Evolutionary conservation across 1,140 invertebrate species (phyloP).

Genomic region (Rhopalosiphum padi): DNA sequence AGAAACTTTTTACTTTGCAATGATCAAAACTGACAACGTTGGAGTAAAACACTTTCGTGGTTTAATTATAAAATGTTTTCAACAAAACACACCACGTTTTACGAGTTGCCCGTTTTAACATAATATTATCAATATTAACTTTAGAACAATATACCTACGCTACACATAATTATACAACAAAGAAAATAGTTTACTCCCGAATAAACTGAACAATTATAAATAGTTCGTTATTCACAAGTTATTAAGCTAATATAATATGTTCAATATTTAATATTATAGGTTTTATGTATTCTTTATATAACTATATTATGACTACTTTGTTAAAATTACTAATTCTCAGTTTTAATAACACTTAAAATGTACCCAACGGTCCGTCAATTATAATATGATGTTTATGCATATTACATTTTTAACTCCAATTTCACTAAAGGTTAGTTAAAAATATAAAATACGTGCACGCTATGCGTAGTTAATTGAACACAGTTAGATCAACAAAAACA

Average conservation of each 20-base stretch:
- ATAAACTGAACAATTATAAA: neutral
- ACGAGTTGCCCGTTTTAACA: neutral
- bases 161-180: neutral
- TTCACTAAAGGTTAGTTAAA: neutral
- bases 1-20: neutral
- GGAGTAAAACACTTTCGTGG: neutral
- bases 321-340: neutral
- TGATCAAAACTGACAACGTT: neutral
- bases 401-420: neutral
- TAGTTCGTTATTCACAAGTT: neutral
- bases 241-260: neutral
- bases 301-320: neutral
- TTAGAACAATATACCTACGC: neutral
- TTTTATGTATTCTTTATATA: no score
- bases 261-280: no score
- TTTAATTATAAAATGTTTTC: neutral
- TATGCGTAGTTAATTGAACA: neutral
- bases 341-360: neutral
- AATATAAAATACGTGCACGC: neutral
- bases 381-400: neutral
- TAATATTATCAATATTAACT: neutral
- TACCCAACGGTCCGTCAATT: neutral
- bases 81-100: neutral
- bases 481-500: neutral
- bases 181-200: neutral